Percentiles rank a stretch among this genome's conserved stretches.
phyloP scores from a whole-genome alignment of 2,888 invertebrate genomes.

The Zeuzera pyrina region DNA sequence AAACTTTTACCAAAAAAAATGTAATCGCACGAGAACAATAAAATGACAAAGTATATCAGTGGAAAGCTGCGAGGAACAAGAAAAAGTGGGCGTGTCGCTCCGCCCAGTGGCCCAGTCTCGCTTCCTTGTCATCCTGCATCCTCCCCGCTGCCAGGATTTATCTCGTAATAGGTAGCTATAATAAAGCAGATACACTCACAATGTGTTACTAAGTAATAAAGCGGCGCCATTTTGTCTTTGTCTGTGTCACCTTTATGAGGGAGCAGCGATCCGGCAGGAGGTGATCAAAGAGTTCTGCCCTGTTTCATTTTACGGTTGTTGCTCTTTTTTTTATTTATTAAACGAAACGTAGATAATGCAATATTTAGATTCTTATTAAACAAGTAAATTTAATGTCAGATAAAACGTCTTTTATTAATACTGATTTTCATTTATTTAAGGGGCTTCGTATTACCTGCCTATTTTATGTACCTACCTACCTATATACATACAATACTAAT shows the following conservation, averaged over 20 bases:
- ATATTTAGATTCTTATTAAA: constrained; percentile 46
- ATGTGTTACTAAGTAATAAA: constrained; percentile 72
- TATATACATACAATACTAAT: no score
- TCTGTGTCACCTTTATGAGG: constrained; percentile 61
- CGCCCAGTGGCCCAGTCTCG: constrained; percentile 49
- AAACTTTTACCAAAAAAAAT: no score
- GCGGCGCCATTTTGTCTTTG: constrained; percentile 67
- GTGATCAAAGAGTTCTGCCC: constrained; percentile 61
- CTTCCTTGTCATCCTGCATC: constrained; percentile 52
- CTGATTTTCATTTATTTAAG: no score
- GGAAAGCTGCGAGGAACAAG: constrained; percentile 32
- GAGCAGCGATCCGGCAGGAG: constrained; percentile 49
- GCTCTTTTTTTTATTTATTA: constrained; percentile 45
- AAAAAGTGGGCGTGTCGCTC: constrained; percentile 67
- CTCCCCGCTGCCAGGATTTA: constrained; percentile 45
- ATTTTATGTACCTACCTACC: no score
- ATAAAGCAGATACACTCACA: constrained; percentile 64
- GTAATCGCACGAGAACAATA: not conserved
- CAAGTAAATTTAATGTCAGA: no score
- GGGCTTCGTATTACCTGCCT: no score
- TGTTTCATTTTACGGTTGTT: constrained; percentile 61
- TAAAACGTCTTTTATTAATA: no score
- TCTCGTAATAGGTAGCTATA: constrained; percentile 64
- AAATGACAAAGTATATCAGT: constrained; percentile 3
- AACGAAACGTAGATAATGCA: constrained; percentile 53